Conservation (phyloP, 1,140 invertebrate species). For the Condylostylus longicornis region DNA sequence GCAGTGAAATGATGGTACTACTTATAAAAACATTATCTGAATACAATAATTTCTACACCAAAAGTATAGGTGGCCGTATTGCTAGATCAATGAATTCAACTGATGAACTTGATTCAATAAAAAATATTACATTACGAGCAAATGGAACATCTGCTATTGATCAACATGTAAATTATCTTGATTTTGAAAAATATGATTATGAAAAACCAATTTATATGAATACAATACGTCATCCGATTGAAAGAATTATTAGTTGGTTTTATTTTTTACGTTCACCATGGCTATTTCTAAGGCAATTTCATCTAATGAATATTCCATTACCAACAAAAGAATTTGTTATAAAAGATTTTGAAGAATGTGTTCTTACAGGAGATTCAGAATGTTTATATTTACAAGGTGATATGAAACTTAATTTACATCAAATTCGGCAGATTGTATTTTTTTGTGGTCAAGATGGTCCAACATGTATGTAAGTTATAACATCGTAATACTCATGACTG, state of each 20-base stretch:
- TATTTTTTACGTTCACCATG: conserved; percentile 69
- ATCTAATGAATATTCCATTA: conserved; percentile 58
- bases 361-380: conserved; percentile 63
- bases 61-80: too few species aligned
- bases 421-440: conserved; percentile 65
- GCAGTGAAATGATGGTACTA: too few species aligned
- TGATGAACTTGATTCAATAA: too few species aligned
- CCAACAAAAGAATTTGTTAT: conserved; percentile 70
- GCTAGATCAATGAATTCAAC: too few species aligned
- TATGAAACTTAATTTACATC: conserved; percentile 63
- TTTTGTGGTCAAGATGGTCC: conserved; percentile 69
- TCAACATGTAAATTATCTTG: conserved; percentile 67
- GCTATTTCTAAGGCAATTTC: conserved; percentile 66
- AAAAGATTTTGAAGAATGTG: conserved; percentile 79
- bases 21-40: too few species aligned
- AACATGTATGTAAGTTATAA: conserved; percentile 70
- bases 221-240: conserved; percentile 71
- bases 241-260: conserved; percentile 80
- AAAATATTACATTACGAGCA: too few species aligned
- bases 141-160: too few species aligned
- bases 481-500: too few species aligned
- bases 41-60: too few species aligned
- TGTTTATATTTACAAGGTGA: conserved; percentile 67
- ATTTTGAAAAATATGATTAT: conserved; percentile 55
- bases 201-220: conserved; percentile 79